Conservation (phyloP, 2,888 invertebrate genomes). For the Leptogaster cylindrica region DNA sequence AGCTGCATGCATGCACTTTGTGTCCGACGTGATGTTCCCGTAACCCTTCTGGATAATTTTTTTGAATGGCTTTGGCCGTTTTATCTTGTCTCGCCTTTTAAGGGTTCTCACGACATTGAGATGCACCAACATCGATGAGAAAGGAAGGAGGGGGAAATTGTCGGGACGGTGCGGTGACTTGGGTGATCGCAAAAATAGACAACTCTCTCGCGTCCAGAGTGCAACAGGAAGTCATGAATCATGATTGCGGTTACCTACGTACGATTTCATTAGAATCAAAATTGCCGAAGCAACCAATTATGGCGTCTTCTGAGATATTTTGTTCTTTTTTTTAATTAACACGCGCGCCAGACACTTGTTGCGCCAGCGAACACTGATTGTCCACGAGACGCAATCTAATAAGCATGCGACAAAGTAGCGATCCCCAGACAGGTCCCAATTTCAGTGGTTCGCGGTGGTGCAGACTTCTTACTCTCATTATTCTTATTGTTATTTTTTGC, state of each 20-base stretch:
- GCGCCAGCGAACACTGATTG: neutral
- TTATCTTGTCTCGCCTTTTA: constrained; percentile 38
- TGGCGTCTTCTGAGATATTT: constrained; percentile 10
- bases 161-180: neutral
- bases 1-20: constrained; percentile 35
- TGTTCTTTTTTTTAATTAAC: constrained; percentile 26
- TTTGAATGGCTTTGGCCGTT: constrained; percentile 6
- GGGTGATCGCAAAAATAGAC: neutral
- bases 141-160: neutral
- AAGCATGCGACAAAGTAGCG: constrained; percentile 17
- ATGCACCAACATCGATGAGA: neutral
- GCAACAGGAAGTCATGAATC: constrained; percentile 21
- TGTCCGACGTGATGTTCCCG: neutral
- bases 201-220: neutral
- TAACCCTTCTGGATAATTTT: neutral
- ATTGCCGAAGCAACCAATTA: constrained; percentile 21
- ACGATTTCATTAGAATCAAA: constrained; percentile 23
- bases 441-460: neutral
- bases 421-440: constrained; percentile 16
- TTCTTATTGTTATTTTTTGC: no score
- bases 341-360: constrained; percentile 36
- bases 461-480: constrained; percentile 1
- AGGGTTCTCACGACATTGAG: neutral
- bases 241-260: constrained; percentile 17
- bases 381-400: constrained; percentile 34